Evolutionary conservation across 2,797 vertebrate species (phyloP), one percentile per base, ranked within the genome.

Genomic region (Hephaestus fuliginosus): DNA sequence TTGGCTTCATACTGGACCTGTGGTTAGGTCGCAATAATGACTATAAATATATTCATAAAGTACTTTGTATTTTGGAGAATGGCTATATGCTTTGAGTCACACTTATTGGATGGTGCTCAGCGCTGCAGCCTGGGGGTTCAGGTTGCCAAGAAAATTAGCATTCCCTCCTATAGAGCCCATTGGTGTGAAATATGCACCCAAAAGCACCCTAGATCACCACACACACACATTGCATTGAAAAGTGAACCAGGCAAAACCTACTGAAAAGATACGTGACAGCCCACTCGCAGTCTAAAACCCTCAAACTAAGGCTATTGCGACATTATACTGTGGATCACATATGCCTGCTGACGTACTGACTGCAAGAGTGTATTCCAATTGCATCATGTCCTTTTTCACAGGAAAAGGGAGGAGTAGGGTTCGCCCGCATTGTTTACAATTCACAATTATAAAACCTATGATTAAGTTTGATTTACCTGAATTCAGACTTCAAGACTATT

Each of bases 41-140:
- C 62, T 79, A 90, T 85, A 86, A 83, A 91, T 94, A 78, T 90
- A 91, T 92, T 90, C 88, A 89, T 82, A 77, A 85, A 81, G 44
- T 63, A 20, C 46, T 78, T 82, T 79, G 48, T 81, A 56, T 89
- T 76, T 68, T 56, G 56, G 43, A 70, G 71, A 63, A 51, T 65
- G 69, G 39, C 6, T 84, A 56, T 77, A 71, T 74, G 62, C 56
- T 78, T 62, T 75, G 57, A 75, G 55, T 66, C 70, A 80, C 69
- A 76, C 80, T 52, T 86, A 81, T 60, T 86, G 57, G 67, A 84
- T 55, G 55, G 33, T 1, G 9, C 62, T 83, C 67, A 69, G 57
- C 30, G 9, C 61, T 52, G 56, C 72, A 46, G 79, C 80, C 62
- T 44, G 55, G 22, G 70, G 86, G 76, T 70, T 85, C 53, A 78